phyloP scores from a whole-genome alignment of 2,888 invertebrate species.

The Cenopis cana region DNA sequence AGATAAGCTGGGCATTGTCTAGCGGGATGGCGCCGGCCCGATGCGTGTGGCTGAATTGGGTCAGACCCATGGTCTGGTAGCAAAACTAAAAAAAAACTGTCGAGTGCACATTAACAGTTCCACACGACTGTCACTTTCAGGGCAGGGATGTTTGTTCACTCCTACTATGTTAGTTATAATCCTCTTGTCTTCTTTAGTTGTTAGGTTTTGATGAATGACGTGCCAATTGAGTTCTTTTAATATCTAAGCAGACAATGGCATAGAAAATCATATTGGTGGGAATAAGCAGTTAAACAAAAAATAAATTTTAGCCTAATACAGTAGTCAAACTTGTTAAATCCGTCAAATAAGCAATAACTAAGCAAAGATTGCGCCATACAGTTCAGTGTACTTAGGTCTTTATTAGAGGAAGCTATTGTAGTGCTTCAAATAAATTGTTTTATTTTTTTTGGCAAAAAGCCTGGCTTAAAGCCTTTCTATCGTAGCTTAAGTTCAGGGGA shows the following conservation, averaged over 20 bases:
- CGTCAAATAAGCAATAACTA: background rate
- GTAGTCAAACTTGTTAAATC: background rate
- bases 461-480: too few relatives aligned
- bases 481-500: too few relatives aligned
- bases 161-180: slow-evolving; percentile 3
- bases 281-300: background rate
- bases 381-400: background rate
- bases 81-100: slow-evolving; percentile 28
- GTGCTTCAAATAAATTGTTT: background rate
- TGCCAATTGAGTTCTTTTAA: background rate
- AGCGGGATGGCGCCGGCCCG: slow-evolving; percentile 72
- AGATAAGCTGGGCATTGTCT: slow-evolving; percentile 79
- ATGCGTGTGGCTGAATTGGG: slow-evolving; percentile 71
- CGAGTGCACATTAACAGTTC: slow-evolving; percentile 9
- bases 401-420: background rate
- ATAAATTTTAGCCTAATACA: background rate
- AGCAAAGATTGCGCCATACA: background rate
- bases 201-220: slow-evolving; percentile 3
- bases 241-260: background rate
- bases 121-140: slow-evolving; percentile 17
- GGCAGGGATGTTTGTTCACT: slow-evolving; percentile 22
- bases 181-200: slow-evolving; percentile 1
- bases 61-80: slow-evolving; percentile 52
- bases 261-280: background rate
- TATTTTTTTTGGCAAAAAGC: too few relatives aligned